A percentile compares a stretch with the other conserved stretches of the same genome.
These are phyloP conservation scores for Holothuria scabra DNA, from an alignment of 53 echinoderm and acorn worm species.

Conservation along the genomic window DNA sequence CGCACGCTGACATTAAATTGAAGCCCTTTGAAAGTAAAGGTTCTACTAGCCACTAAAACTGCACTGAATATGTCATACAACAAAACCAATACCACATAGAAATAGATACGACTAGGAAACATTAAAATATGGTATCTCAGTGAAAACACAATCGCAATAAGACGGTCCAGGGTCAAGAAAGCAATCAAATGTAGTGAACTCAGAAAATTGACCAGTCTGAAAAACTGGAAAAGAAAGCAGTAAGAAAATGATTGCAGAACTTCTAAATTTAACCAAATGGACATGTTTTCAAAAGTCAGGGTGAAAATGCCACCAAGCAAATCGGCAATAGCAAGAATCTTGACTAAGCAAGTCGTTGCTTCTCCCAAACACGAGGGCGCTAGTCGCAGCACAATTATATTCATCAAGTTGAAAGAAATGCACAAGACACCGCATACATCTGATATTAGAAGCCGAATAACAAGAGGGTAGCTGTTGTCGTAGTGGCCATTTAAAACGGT, in stretches of 20 bases:
- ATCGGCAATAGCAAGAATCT: slow-evolving; percentile 16
- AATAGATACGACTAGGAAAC: background rate
- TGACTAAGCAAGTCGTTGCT: slow-evolving; percentile 2
- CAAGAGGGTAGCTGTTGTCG: slow-evolving; percentile 6
- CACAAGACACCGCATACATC: background rate
- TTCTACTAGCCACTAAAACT: background rate
- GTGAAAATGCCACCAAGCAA: background rate
- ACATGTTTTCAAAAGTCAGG: background rate
- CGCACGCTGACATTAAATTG: background rate
- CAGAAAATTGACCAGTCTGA: background rate
- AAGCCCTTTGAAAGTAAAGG: background rate
- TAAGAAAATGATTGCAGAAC: background rate
- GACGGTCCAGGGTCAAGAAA: background rate
- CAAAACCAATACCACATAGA: background rate
- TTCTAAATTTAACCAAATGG: background rate
- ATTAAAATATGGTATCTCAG: background rate
- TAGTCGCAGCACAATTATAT: slow-evolving; percentile 5
- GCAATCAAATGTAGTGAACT: slow-evolving; percentile 8
- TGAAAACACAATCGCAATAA: slow-evolving; percentile 2
- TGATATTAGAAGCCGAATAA: background rate
- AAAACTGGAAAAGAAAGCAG: slow-evolving; percentile 6
- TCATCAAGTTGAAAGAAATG: slow-evolving; percentile 2
- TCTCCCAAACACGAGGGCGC: slow-evolving; percentile 26
- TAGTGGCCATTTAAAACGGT: too few relatives aligned
- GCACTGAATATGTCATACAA: background rate